Evolutionary conservation across 2,797 vertebrate species (phyloP).

Genomic region (Pangasius sanitwongsei): DNA sequence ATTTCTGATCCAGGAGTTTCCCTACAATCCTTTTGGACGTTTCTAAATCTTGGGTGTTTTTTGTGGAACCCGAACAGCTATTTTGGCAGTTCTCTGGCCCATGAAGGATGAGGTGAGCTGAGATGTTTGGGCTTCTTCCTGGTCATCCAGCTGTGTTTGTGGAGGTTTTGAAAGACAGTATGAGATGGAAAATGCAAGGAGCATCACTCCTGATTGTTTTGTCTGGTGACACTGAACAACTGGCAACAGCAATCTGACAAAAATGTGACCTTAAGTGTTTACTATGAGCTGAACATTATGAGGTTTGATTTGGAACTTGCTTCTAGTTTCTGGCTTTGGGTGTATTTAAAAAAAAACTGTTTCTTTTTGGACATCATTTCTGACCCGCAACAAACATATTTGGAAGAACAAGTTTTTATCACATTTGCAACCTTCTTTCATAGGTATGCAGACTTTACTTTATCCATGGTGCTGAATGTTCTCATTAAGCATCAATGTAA

Average conservation of each 20-base stretch:
- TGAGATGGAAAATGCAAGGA: conserved; percentile 13
- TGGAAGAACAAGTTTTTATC: background rate
- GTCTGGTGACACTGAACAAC: conserved; percentile 15
- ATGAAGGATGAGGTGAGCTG: conserved; percentile 12
- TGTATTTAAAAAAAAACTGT: background rate
- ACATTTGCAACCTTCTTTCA: background rate
- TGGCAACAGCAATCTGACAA: background rate
- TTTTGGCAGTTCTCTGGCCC: background rate
- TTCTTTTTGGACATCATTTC: background rate
- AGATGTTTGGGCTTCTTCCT: background rate
- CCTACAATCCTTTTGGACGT: background rate
- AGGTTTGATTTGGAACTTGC: background rate
- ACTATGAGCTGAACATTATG: background rate
- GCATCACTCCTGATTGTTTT: background rate
- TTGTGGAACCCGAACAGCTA: background rate
- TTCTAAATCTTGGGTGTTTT: background rate
- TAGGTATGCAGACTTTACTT: background rate
- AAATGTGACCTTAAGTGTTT: background rate
- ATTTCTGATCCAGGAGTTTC: background rate
- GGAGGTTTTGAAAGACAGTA: background rate
- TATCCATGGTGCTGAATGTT: too few relatives aligned
- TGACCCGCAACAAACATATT: background rate
- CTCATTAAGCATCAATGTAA: background rate
- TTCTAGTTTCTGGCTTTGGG: background rate
- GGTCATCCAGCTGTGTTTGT: conserved; percentile 25